Base-by-base conservation (phyloP, 2,113 vertebrate genomes). In the Stigmatopora argus region DNA sequence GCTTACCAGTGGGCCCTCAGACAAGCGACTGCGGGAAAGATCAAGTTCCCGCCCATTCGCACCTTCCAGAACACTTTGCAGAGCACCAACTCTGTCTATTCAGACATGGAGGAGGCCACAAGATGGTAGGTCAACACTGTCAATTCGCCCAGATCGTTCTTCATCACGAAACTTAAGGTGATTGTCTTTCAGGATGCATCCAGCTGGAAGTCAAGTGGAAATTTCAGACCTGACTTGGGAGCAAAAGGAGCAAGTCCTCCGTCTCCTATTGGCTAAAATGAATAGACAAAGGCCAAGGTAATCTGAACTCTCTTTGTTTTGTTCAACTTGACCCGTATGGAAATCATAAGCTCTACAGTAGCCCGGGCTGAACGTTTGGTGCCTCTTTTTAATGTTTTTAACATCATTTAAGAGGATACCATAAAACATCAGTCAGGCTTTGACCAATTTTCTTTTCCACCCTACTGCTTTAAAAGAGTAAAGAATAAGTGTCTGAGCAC, bases 241-340 rank as follows among this genome's bases (percentile, higher is more conserved):
- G 68, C 91, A 97, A 85, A 96, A 93, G 82, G 92, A 98, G 66
- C 84, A 74, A 78, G 92, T 98, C 34, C 90, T 96, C 61, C 63
- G 81, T 59, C 83, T 94, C 64, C 87, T 95, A 68, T 98, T 97
- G 88, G 91, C 94, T 64, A 94, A 93, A 89, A 97, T 94, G 91
- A 98, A 95, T 68, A 80, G 86, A 67, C 75, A 82, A 52, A 85
- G 69, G 74, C 64, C 71, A 63, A 87, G 91, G 93, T 95, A 87
- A 72, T 72, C 49, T 67, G 69, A 35, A 47, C 10, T n/a, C 19
- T 55, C 70, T 61, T n/a, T 18, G 45, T 17, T 44, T 45, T 55
- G 21, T 21, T 19, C 51, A 52, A 62, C 35, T 4, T 31, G 72
- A 67, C 15, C 46, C 45, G 15, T 21, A 64, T 52, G 19, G 23